phyloP scores from a whole-genome alignment of 2,888 invertebrate genomes.

The Calameuta pallipes region DNA sequence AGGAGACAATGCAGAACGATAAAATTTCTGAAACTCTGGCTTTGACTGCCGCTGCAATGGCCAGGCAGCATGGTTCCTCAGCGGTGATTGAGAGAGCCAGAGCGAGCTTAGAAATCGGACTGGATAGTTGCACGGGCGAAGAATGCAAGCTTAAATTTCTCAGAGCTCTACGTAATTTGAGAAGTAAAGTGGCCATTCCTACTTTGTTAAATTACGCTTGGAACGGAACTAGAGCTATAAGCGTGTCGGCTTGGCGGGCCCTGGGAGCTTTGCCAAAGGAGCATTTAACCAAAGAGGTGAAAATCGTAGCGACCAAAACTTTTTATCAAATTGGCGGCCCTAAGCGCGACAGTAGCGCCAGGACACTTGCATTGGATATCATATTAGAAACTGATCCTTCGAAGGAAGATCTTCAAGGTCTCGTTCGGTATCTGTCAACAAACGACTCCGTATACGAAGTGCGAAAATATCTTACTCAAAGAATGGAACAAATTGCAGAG shows the following conservation, averaged over 20 bases:
- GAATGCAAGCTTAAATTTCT: conserved; percentile 73
- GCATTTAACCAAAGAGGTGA: conserved; percentile 61
- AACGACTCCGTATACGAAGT: conserved; percentile 74
- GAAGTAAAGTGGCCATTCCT: conserved; percentile 72
- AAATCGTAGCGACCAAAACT: conserved; percentile 68
- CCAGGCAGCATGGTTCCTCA: conserved; percentile 55
- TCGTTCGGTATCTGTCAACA: conserved; percentile 68
- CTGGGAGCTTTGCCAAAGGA: conserved; percentile 69
- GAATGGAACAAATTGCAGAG: conserved; percentile 71
- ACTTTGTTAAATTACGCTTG: conserved; percentile 70
- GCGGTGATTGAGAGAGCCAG: conserved; percentile 50
- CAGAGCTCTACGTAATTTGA: conserved; percentile 78
- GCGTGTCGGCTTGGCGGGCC: conserved; percentile 77
- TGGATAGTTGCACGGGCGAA: conserved; percentile 69
- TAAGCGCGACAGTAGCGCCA: conserved; percentile 73
- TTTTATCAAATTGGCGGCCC: conserved; percentile 71
- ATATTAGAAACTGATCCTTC: conserved; percentile 73
- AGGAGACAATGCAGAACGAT: conserved; percentile 68
- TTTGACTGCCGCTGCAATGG: conserved; percentile 75
- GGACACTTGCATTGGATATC: conserved; percentile 78
- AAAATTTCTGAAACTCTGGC: conserved; percentile 77
- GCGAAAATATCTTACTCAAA: conserved; percentile 74
- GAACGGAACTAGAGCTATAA: conserved; percentile 67
- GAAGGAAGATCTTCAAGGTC: conserved; percentile 68
- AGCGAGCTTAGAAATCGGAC: conserved; percentile 58